Conservation (phyloP, 1,140 invertebrate genomes). For the Lasioglossum baleicum region DNA sequence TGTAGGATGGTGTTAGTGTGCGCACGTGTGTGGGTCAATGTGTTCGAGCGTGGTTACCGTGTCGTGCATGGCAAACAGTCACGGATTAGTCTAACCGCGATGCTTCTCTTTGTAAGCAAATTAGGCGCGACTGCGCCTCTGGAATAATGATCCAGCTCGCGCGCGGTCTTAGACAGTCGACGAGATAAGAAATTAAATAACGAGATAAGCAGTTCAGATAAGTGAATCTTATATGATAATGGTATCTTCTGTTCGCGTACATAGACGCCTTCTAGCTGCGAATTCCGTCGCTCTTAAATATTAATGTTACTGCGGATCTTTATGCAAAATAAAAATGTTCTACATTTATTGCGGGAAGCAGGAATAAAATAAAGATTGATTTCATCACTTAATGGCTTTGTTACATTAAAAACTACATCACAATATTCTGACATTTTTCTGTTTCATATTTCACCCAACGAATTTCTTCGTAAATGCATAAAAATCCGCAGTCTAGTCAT, state of each 20-base stretch:
- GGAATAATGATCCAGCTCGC: slow-evolving; percentile 29
- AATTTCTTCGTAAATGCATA: no score
- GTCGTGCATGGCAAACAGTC: slow-evolving; percentile 25
- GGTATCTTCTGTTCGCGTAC: background rate
- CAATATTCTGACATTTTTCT: no score
- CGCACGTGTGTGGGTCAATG: background rate
- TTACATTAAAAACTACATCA: no score
- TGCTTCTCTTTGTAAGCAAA: slow-evolving; percentile 50
- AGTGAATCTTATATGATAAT: background rate
- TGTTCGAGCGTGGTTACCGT: slow-evolving; percentile 18
- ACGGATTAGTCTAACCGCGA: slow-evolving; percentile 38
- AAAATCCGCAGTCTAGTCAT: no score
- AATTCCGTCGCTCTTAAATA: no score
- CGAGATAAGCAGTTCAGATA: background rate
- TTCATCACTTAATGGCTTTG: no score
- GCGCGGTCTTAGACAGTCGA: background rate
- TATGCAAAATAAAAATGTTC: no score
- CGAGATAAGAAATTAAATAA: slow-evolving; percentile 12
- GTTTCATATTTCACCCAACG: no score
- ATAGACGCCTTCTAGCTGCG: background rate
- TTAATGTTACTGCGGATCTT: no score
- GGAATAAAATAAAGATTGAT: no score
- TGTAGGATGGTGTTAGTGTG: no score
- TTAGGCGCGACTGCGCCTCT: slow-evolving; percentile 26
- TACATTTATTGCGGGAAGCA: no score